A percentile compares a stretch with the other conserved stretches of the same genome.
phyloP scores from a whole-genome alignment of 2,888 invertebrate species.

The Sycophila texana region DNA sequence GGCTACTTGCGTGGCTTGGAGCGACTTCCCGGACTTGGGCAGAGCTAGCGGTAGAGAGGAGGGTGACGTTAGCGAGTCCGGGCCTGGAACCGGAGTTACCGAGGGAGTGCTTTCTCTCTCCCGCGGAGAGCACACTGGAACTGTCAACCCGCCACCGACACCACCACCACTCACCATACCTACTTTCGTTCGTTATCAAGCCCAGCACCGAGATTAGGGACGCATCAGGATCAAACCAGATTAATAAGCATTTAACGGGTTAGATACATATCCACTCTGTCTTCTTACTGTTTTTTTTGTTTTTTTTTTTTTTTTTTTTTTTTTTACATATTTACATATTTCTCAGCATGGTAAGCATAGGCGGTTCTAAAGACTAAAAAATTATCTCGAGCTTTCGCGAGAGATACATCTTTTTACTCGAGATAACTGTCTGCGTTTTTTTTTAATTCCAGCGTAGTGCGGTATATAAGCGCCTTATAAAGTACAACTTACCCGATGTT shows the following conservation, averaged over 20 bases:
- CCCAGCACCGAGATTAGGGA: conserved; percentile 54
- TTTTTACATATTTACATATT: conserved; percentile 5
- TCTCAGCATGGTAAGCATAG: conserved; percentile 29
- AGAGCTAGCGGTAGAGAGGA: conserved; percentile 69
- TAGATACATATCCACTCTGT: neutral
- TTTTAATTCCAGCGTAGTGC: neutral
- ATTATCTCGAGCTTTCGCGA: neutral
- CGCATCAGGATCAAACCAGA: neutral
- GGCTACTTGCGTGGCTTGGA: conserved; percentile 77
- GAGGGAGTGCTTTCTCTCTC: conserved; percentile 70
- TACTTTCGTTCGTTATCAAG: conserved; percentile 66
- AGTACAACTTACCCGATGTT: conserved; percentile 61
- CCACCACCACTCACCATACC: conserved; percentile 72
- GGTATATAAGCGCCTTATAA: neutral
- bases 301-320: too few species aligned
- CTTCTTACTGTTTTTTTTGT: too few species aligned
- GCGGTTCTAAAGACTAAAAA: conserved; percentile 11
- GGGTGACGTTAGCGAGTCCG: conserved; percentile 71
- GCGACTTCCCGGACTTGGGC: conserved; percentile 69
- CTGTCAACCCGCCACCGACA: conserved; percentile 73
- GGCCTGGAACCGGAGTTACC: conserved; percentile 71
- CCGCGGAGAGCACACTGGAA: conserved; percentile 72
- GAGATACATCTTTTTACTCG: neutral
- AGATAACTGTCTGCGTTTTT: neutral
- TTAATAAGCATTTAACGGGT: conserved; percentile 23